Base-by-base conservation (phyloP, 2,797 vertebrate species). In the Oreochromis mossambicus region DNA sequence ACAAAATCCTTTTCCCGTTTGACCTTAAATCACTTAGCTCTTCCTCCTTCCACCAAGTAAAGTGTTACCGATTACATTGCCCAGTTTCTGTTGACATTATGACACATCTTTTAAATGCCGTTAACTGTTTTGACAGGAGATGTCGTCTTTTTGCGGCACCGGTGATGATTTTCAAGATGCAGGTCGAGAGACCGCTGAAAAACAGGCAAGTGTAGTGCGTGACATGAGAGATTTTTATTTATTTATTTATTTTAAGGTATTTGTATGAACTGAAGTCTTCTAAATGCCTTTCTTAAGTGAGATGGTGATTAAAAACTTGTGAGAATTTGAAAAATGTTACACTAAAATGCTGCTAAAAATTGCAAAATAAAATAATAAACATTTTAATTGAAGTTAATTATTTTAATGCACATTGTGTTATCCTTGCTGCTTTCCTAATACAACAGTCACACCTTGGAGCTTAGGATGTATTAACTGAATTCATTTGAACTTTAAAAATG, bases 111-210 rank as follows among this genome's bases (percentile, higher is more conserved):
- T 55, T 75, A 80, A 63, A 66, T 80, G 15, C 50, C 2, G 3
- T 79, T 52, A 19, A 29, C 34, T 51, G 1, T 83, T 84, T 56
- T 66, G 58, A 6, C 81, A 93, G 92, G 75, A 86, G 76, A 96
- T 96, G 95, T 95, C 95, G 0, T 91, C 95, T 17, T 63, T 93
- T 78, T 95, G 95, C 77, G 94, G 92, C 15, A 91, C 88, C 68
- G 86, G 84, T 50, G 85, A 90, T 15, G 85, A 80, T 48, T 86
- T 81, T 63, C 86, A 91, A 75, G 91, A 92, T 29, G 83, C 41
- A 46, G 46, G 75, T 83, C 86, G 87, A 61, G 87, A 90, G 43
- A 87, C 79, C 4, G 3, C 81, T 19, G 85, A 90, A 73, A 89
- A 84, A 77, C 84, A 94, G 92, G 95, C 77, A 73, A 92, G 91